Conservation (phyloP, 92 coral and sea anemone genomes). For the Palythoa grandiflora region DNA sequence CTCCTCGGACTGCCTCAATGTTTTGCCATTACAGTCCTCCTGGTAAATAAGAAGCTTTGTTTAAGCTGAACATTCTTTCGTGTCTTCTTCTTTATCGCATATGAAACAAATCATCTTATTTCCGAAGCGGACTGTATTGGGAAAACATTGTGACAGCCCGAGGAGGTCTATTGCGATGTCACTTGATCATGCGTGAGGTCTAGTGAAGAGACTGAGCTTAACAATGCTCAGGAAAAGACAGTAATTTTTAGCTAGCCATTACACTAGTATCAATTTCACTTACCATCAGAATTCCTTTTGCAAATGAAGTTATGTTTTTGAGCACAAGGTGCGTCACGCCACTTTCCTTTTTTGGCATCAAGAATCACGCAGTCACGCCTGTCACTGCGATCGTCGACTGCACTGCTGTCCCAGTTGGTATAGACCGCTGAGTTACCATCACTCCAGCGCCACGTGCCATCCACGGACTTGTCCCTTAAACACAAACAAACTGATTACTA, state of each 20-base stretch:
- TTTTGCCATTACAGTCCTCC: too few relatives aligned
- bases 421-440: constrained; percentile 92
- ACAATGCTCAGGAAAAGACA: neutral
- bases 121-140: too few relatives aligned
- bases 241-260: neutral
- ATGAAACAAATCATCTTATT: too few relatives aligned
- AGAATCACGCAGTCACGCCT: constrained; percentile 93
- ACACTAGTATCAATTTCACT: constrained; percentile 1
- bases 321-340: constrained; percentile 93
- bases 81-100: too few relatives aligned
- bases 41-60: too few relatives aligned
- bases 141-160: too few relatives aligned
- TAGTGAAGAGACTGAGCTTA: neutral
- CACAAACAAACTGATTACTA: neutral
- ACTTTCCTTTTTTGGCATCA: constrained; percentile 94
- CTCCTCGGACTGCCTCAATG: too few relatives aligned
- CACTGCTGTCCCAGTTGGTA: constrained; percentile 97
- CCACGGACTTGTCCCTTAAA: constrained; percentile 86
- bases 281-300: constrained; percentile 86
- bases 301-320: constrained; percentile 89
- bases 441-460: constrained; percentile 99
- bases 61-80: too few relatives aligned
- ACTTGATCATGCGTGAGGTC: too few relatives aligned
- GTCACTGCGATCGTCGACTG: constrained; percentile 82
- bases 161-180: too few relatives aligned